Evolutionary conservation across 2,113 vertebrate genomes (phyloP).

Genomic region (Elephas maximus): DNA sequence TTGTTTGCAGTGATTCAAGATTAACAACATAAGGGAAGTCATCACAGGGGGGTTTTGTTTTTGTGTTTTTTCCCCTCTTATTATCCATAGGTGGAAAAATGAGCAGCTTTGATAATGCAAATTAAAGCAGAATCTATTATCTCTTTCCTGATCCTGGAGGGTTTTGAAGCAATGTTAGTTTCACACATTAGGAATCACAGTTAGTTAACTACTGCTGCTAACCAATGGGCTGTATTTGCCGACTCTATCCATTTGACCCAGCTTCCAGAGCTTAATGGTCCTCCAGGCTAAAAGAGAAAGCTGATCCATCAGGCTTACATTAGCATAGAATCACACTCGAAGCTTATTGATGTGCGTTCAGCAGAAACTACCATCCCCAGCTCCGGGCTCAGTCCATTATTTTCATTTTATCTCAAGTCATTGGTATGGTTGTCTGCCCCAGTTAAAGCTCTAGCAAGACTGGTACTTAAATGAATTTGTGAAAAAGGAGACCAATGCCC

Average conservation of each 20-base stretch:
- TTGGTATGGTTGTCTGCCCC: conserved; percentile 92
- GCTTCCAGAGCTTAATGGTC: conserved; percentile 95
- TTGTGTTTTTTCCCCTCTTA: conserved; percentile 50
- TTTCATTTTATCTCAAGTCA: conserved; percentile 94
- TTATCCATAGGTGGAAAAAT: conserved; percentile 68
- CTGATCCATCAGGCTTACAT: conserved; percentile 97
- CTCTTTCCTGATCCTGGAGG: conserved; percentile 85
- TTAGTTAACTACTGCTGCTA: conserved; percentile 89
- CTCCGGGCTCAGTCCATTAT: conserved; percentile 92
- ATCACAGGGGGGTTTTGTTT: conserved; percentile 50
- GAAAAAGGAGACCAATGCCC: conserved; percentile 92
- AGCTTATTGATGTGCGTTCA: conserved; percentile 93
- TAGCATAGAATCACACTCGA: conserved; percentile 95
- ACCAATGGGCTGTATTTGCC: conserved; percentile 87
- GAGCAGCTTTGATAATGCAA: conserved; percentile 86
- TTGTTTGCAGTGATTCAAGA: conserved; percentile 77
- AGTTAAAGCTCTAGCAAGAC: conserved; percentile 91
- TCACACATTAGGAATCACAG: conserved; percentile 87
- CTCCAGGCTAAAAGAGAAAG: conserved; percentile 95
- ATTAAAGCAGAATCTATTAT: conserved; percentile 85
- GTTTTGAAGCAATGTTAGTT: conserved; percentile 86
- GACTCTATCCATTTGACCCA: conserved; percentile 92
- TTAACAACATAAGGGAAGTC: conserved; percentile 76
- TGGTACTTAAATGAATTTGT: conserved; percentile 91
- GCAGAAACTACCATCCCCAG: conserved; percentile 90